A percentile compares a stretch with the other conserved stretches of the same genome.
phyloP scores from a whole-genome alignment of 2,888 invertebrate species.

The Cyaniris semiargus region DNA sequence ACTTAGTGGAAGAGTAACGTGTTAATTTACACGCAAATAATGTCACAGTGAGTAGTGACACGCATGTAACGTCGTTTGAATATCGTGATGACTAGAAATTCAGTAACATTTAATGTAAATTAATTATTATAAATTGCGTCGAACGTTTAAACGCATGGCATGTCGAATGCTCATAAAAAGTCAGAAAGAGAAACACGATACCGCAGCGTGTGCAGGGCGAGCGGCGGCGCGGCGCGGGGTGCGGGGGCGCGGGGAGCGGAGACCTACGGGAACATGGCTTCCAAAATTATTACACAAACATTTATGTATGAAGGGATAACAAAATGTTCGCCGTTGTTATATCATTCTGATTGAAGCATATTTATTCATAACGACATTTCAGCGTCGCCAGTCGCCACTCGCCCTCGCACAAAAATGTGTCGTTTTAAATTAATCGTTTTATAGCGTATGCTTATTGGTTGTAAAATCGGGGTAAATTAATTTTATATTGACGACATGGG shows the following conservation, averaged over 20 bases:
- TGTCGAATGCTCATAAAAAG: slow-evolving; percentile 43
- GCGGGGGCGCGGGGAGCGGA: slow-evolving; percentile 47
- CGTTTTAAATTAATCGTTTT: slow-evolving; percentile 8
- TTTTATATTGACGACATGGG: background rate
- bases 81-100: slow-evolving; percentile 16
- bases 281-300: slow-evolving; percentile 74
- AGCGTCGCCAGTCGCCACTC: slow-evolving; percentile 34
- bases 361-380: slow-evolving; percentile 55
- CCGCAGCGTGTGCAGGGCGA: slow-evolving; percentile 52
- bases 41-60: slow-evolving; percentile 45
- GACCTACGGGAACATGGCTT: slow-evolving; percentile 58
- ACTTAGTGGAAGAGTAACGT: slow-evolving; percentile 66
- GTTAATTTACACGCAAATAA: slow-evolving; percentile 67
- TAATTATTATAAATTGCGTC: slow-evolving; percentile 27
- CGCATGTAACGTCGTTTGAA: slow-evolving; percentile 37
- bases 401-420: slow-evolving; percentile 8
- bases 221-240: slow-evolving; percentile 45
- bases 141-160: slow-evolving; percentile 27
- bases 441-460: background rate
- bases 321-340: slow-evolving; percentile 64
- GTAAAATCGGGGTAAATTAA: slow-evolving; percentile 1
- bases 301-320: slow-evolving; percentile 77
- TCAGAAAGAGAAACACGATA: slow-evolving; percentile 60
- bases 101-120: slow-evolving; percentile 25
- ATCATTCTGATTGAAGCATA: slow-evolving; percentile 58